Percentiles rank a stretch among this genome's conserved stretches.
Conservation (phyloP, 2,888 invertebrate genomes). For the Nomada fabriciana region DNA sequence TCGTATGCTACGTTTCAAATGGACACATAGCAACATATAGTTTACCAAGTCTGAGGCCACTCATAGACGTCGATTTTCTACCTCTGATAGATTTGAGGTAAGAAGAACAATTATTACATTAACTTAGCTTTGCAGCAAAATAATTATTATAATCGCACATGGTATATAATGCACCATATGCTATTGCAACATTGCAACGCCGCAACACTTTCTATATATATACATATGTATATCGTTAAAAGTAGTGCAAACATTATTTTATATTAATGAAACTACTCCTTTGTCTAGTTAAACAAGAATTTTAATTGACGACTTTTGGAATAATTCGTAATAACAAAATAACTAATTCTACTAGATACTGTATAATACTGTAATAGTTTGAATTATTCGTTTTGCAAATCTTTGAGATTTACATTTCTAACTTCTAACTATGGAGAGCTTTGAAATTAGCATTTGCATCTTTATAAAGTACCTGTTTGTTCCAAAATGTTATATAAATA, state of each 20-base stretch:
- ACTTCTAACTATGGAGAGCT: background rate
- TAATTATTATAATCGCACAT: constrained; percentile 70
- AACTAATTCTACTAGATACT: background rate
- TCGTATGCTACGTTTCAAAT: constrained; percentile 97
- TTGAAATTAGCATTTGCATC: background rate
- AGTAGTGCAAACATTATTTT: constrained; percentile 31
- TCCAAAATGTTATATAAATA: background rate
- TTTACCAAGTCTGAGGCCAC: constrained; percentile 96
- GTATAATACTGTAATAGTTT: background rate
- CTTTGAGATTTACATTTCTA: background rate
- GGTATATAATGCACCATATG: constrained; percentile 70
- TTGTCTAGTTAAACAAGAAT: background rate
- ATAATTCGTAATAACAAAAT: constrained; percentile 1
- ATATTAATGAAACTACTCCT: constrained; percentile 17
- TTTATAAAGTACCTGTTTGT: background rate
- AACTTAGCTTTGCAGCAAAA: constrained; percentile 50
- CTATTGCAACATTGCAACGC: constrained; percentile 51
- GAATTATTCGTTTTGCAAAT: background rate
- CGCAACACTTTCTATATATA: constrained; percentile 36
- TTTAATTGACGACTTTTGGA: background rate
- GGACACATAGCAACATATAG: constrained; percentile 97
- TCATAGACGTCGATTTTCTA: constrained; percentile 97
- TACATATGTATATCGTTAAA: constrained; percentile 21
- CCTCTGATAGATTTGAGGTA: constrained; percentile 97
- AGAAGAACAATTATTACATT: constrained; percentile 71